These are phyloP conservation scores for Rhizomys pruinosus DNA, from an alignment of 2,113 vertebrate species.

Conservation along the genomic window DNA sequence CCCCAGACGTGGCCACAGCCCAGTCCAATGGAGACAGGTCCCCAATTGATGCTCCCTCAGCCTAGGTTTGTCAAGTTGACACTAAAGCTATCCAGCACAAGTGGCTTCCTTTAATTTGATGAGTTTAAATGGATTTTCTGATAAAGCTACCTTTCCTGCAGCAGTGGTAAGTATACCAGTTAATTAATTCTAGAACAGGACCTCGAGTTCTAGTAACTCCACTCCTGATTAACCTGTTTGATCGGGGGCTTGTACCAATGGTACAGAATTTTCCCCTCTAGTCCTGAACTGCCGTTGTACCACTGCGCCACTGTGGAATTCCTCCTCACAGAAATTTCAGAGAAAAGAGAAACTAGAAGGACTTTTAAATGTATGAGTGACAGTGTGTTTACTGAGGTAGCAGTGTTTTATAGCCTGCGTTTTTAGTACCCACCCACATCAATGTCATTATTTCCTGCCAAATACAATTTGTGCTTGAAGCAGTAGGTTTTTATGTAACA, in stretches of 20 bases:
- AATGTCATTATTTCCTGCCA: constrained; percentile 11
- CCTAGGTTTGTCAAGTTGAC: no score
- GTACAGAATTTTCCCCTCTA: not conserved
- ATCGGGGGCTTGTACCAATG: not conserved
- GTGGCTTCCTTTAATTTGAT: not conserved
- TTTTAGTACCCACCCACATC: not conserved
- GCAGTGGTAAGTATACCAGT: not conserved
- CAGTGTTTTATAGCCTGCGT: constrained; percentile 22
- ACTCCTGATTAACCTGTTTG: constrained; percentile 43
- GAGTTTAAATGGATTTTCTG: not conserved
- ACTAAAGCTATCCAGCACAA: no score
- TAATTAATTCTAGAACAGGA: constrained; percentile 45
- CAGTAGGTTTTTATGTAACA: constrained; percentile 5
- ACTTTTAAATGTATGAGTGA: constrained; percentile 23
- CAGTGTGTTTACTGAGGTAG: constrained; percentile 33
- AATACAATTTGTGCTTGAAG: constrained; percentile 4
- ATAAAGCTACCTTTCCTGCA: not conserved
- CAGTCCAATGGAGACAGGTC: no score
- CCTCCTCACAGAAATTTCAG: not conserved
- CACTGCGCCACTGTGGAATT: not conserved
- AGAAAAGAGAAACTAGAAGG: constrained; percentile 47
- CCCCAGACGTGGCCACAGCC: no score
- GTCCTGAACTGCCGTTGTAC: not conserved
- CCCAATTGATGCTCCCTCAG: no score
- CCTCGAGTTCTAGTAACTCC: constrained; percentile 38